phyloP scores from a whole-genome alignment of 1,140 invertebrate species.

The Sitobion miscanthi region DNA sequence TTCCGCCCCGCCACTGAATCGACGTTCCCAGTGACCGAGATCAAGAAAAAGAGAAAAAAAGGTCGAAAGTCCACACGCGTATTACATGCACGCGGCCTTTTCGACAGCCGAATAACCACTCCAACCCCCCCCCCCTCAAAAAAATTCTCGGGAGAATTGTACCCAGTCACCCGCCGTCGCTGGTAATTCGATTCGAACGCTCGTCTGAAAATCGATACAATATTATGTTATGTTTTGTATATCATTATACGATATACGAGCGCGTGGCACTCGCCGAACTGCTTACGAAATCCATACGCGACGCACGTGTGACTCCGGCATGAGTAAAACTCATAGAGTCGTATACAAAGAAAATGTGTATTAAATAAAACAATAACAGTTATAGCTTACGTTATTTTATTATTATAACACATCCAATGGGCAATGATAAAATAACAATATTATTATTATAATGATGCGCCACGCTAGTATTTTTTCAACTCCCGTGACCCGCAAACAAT shows the following conservation, averaged over 20 bases:
- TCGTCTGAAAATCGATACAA: constrained; percentile 20
- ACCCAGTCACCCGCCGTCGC: not conserved
- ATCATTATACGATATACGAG: not conserved
- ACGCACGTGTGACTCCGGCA: not conserved
- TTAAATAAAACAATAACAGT: not conserved
- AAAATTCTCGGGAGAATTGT: constrained; percentile 21
- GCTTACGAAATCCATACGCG: not conserved
- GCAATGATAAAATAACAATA: too few relatives aligned
- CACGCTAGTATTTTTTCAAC: not conserved
- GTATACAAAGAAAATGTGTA: not conserved
- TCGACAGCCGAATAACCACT: not conserved
- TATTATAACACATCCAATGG: too few relatives aligned
- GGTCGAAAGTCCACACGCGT: not conserved
- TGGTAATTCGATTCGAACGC: not conserved
- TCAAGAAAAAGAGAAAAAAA: not conserved
- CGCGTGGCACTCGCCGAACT: not conserved
- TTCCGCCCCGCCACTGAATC: not conserved
- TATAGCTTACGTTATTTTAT: not conserved
- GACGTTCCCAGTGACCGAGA: not conserved
- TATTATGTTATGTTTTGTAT: not conserved
- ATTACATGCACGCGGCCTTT: constrained; percentile 1
- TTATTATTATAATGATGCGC: not conserved
- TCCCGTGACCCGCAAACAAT: not conserved
- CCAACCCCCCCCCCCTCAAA: too few relatives aligned
- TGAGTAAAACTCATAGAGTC: not conserved